These are phyloP conservation scores for Paracentrotus lividus DNA, from an alignment of 53 echinoderm and acorn worm genomes.

Conservation along the genomic window DNA sequence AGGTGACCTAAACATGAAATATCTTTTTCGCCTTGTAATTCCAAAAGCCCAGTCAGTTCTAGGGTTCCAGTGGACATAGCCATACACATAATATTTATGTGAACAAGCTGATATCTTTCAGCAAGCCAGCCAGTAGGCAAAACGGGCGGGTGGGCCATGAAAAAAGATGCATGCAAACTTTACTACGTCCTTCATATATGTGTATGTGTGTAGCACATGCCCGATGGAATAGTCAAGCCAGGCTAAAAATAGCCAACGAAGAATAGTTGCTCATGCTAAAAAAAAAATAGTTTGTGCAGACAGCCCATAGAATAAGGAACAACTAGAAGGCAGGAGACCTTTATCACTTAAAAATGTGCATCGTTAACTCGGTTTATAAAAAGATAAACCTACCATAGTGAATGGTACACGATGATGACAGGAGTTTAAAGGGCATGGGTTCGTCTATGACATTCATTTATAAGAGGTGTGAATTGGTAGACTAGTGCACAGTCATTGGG, in stretches of 20 bases:
- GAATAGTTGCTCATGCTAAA: slow-evolving; percentile 62
- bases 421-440: not conserved
- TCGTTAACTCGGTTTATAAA: not conserved
- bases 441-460: not conserved
- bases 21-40: not conserved
- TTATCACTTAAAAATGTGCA: slow-evolving; percentile 15
- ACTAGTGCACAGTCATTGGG: slow-evolving; percentile 49
- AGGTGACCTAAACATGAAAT: not conserved
- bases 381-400: not conserved
- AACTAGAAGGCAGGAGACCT: not conserved
- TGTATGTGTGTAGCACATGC: slow-evolving; percentile 64
- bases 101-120: slow-evolving; percentile 19
- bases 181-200: slow-evolving; percentile 48
- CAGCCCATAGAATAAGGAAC: not conserved
- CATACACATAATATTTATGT: slow-evolving; percentile 24
- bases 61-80: not conserved
- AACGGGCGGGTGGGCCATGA: not conserved
- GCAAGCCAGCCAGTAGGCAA: not conserved
- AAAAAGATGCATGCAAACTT: slow-evolving; percentile 52
- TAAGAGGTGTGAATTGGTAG: slow-evolving; percentile 20
- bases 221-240: slow-evolving; percentile 32
- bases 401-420: not conserved
- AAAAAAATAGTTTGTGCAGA: slow-evolving; percentile 22
- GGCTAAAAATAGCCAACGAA: slow-evolving; percentile 60
- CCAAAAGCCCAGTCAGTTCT: not conserved